Conservation (phyloP, 2,888 invertebrate species). For the Acanthoscelides obtectus region DNA sequence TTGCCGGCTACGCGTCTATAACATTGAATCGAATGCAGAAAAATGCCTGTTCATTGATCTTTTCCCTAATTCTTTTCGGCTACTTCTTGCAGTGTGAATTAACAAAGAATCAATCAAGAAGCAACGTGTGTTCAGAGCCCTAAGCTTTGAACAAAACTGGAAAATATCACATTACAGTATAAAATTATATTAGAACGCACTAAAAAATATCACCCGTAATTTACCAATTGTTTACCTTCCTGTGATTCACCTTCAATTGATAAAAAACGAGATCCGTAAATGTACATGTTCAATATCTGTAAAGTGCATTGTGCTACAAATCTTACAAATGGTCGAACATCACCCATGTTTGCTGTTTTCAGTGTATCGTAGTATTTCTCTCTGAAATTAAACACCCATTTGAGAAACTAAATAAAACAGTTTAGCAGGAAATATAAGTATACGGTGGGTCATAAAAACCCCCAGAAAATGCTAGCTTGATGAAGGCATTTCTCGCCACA, state of each 20-base stretch:
- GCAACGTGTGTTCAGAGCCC: too few species aligned
- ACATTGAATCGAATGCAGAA: too few species aligned
- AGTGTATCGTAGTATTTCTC: constrained; percentile 85
- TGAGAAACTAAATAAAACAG: too few species aligned
- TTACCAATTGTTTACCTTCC: constrained; percentile 20
- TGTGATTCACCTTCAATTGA: constrained; percentile 27
- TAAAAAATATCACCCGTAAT: background rate
- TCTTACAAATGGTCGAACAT: constrained; percentile 90
- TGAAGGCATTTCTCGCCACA: too few species aligned
- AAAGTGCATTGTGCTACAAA: constrained; percentile 88
- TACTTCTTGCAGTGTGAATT: too few species aligned
- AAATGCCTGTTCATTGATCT: too few species aligned
- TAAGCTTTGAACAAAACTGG: background rate
- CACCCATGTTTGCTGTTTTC: constrained; percentile 89
- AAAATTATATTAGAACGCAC: background rate
- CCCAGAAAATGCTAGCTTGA: too few species aligned
- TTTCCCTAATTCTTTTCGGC: too few species aligned
- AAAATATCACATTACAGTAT: background rate
- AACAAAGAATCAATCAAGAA: too few species aligned
- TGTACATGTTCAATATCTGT: constrained; percentile 39
- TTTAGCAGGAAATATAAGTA: too few species aligned
- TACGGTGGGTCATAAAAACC: too few species aligned
- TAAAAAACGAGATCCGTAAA: constrained; percentile 33
- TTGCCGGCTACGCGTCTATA: too few species aligned
- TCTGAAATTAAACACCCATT: constrained; percentile 36